Base-by-base conservation (phyloP, 2,888 invertebrate genomes). In the Aphidius colemani region DNA sequence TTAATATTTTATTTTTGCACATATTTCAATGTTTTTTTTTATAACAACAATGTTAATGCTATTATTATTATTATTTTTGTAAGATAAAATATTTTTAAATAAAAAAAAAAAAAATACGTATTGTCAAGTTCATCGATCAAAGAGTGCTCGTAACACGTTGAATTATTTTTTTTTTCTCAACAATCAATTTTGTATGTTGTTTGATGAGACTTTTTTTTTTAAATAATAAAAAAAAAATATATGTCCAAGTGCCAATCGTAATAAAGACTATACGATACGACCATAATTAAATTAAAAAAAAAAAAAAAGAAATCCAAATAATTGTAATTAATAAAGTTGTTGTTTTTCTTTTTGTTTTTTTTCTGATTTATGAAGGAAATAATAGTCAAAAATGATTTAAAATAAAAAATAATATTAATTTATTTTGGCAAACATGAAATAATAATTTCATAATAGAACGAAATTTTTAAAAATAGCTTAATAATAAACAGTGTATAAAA, bases 221-320 rank as follows among this genome's bases (percentile, higher is more conserved):
- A 39, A 40, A 43, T 11, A 53, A 58, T 18, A 55, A 48, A 53
- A 7, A 45, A 43, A 30, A 18, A 49, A 48, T 46, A 46, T 45
- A 57, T 51, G 70, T 74, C 67, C 69, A 77, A 77, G 78, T 77
- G 77, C 77, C 77, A 77, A 77, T 77, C 71, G 69, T 76, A 77
- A 72, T 70, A 65, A 72, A 72, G 72, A 76, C 70, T 73, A 72
- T 44, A 71, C 67, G 70, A 72, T 68, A 70, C 68, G 67, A 69
- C 66, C 67, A 67, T 70, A 70, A 69, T 72, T 48, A 63, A 50
- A 13, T 49, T 53, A 45, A 48, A 53, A 11, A 61, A 53, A 49
- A 48, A 45, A 60, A 49, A 60, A 10, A n/a, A n/a, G 30, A 56
- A 9, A 65, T 55, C 59, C 51, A 64, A 48, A 63, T 56, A 63